Evolutionary conservation across 2,888 invertebrate species (phyloP), one percentile per base, ranked within the genome.

Genomic region (Caenorhabditis imperialis): DNA sequence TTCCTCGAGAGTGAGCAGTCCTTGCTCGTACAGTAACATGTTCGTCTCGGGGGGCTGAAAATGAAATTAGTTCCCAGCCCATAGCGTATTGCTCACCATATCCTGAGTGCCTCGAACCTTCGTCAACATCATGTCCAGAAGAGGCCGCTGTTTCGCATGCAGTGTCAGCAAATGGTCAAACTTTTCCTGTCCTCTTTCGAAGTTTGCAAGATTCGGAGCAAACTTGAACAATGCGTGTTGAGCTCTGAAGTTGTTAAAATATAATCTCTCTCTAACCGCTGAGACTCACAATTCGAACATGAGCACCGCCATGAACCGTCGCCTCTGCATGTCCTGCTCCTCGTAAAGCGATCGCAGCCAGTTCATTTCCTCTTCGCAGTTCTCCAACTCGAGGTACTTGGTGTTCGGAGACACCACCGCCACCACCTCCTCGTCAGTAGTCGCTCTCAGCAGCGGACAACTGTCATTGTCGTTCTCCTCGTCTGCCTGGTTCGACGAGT

Each of bases 91-190:
- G 10, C 10, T 23, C 42, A 65, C 57, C 58, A 69, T 58, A 16
- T 53, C 51, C n/a, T 58, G 51, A 14, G 58, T 69, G 37, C 58
- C 69, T 16, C 58, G 58, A 37, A 62, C 50, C 45, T 55, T 55
- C 0, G 61, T 71, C 3, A 71, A 18, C 61, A 74, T 74, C 69
- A 69, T 62, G 18, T 74, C 74, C 8, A 74, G 40, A 2, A 74
- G 44, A 6, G 74, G 74, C 33, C 74, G 22, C 16, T 74, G 67
- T 22, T 38, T 33, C 14, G 25, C 67, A 44, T 74, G 74, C 18
- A 54, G 18, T 3, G 42, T 65, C 44, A 65, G 22, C 35, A 65
- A 42, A 22, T 65, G 57, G 2, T 65, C 40, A 18, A 73, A 73
- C 48, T 65, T 53, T 7, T 58, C 48, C 18, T 45, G 23, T 8